Conservation (phyloP, 2,113 vertebrate species). For the Malaclemys terrapin region DNA sequence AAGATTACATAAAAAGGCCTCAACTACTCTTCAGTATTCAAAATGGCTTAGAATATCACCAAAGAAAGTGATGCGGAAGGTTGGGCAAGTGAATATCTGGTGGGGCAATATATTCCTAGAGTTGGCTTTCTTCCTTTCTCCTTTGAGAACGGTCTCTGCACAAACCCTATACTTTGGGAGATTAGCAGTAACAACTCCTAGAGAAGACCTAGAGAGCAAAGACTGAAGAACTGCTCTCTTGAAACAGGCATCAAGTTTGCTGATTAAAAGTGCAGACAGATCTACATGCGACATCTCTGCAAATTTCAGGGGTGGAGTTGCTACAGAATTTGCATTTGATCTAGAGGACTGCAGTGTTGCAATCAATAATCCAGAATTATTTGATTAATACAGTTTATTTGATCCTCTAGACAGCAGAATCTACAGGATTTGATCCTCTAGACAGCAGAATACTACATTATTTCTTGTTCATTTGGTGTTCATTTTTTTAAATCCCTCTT, state of each 20-base stretch:
- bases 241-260: not conserved
- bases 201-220: slow-evolving; percentile 21
- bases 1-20: not conserved
- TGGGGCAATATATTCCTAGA: slow-evolving; percentile 36
- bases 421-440: slow-evolving; percentile 14
- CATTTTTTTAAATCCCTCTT: not conserved
- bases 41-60: not conserved
- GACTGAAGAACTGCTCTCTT: slow-evolving; percentile 21
- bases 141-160: slow-evolving; percentile 26
- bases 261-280: not conserved
- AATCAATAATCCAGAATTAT: slow-evolving; percentile 53
- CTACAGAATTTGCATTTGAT: slow-evolving; percentile 27
- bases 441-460: slow-evolving; percentile 25
- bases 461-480: slow-evolving; percentile 1
- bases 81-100: not conserved
- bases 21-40: not conserved
- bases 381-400: slow-evolving; percentile 21
- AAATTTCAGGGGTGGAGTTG: not conserved
- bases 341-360: not conserved
- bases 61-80: not conserved
- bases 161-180: slow-evolving; percentile 52
- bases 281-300: not conserved
- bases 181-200: slow-evolving; percentile 43
- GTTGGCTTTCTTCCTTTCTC: slow-evolving; percentile 9
- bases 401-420: slow-evolving; percentile 33